Percentiles rank a stretch among this genome's conserved stretches.
phyloP scores from a whole-genome alignment of 2,797 vertebrate species.

The Bucorvus abyssinicus region DNA sequence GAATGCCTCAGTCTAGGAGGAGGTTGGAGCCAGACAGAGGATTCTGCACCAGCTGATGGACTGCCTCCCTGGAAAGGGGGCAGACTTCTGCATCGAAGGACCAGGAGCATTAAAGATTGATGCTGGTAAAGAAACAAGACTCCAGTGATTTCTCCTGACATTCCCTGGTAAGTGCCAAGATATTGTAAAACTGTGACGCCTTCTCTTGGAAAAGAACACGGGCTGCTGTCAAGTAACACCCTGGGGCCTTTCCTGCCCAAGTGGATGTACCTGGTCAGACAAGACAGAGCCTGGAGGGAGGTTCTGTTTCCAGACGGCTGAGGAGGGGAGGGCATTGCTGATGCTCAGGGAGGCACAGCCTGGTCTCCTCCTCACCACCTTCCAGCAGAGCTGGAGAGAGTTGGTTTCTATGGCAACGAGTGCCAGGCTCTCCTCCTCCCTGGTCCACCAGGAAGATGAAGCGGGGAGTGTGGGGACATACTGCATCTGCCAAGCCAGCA shows the following conservation, averaged over 20 bases:
- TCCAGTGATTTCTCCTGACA: neutral
- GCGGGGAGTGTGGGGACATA: neutral
- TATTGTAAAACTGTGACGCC: neutral
- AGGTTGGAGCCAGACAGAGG: neutral
- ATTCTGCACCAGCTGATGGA: neutral
- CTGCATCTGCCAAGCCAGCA: neutral
- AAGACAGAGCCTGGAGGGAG: neutral
- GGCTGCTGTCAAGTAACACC: neutral
- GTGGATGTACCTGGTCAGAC: neutral
- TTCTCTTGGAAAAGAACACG: neutral
- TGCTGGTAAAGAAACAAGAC: neutral
- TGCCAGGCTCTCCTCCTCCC: conserved; percentile 53
- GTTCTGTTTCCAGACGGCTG: neutral
- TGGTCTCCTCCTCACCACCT: conserved; percentile 44
- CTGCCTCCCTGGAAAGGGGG: neutral
- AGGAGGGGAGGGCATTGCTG: neutral
- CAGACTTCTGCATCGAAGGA: neutral
- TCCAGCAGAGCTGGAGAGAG: conserved; percentile 44
- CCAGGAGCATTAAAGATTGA: neutral
- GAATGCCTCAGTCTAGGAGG: neutral
- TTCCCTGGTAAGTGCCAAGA: neutral
- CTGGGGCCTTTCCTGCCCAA: neutral
- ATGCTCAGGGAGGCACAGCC: neutral
- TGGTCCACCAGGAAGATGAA: neutral
- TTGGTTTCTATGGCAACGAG: conserved; percentile 68